Evolutionary conservation across 2,113 vertebrate genomes (phyloP).

Genomic region (Chaenogobius annularis): DNA sequence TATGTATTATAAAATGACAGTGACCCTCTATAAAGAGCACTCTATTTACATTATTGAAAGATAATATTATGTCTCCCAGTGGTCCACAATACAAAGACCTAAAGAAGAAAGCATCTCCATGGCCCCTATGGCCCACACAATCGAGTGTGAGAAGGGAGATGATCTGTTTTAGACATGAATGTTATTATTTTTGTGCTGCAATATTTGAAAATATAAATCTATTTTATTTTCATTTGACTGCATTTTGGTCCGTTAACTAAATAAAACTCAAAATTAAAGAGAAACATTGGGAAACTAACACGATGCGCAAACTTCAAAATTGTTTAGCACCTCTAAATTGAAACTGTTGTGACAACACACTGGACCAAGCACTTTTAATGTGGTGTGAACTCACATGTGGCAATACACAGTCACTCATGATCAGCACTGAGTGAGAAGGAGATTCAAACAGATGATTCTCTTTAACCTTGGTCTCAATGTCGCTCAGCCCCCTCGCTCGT

Average conservation of each 20-base stretch:
- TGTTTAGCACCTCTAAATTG: not conserved
- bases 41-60: slow-evolving; percentile 10
- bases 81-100: not conserved
- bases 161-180: not conserved
- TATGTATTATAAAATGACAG: not conserved
- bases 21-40: not conserved
- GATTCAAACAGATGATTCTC: slow-evolving; percentile 17
- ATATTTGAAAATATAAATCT: not conserved
- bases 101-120: not conserved
- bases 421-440: not conserved
- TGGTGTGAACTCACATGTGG: not conserved
- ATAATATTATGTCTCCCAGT: slow-evolving; percentile 9
- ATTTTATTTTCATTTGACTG: not conserved
- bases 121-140: slow-evolving; percentile 3
- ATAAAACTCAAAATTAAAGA: not conserved
- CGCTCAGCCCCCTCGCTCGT: slow-evolving; percentile 44
- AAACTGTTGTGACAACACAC: not conserved
- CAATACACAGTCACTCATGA: not conserved
- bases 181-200: not conserved
- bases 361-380: not conserved
- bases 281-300: not conserved
- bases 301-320: too few species aligned
- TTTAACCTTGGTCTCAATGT: slow-evolving; percentile 76
- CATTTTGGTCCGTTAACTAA: not conserved
- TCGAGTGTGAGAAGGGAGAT: not conserved